phyloP scores from a whole-genome alignment of 2,888 invertebrate genomes.

The Ophion costatus region DNA sequence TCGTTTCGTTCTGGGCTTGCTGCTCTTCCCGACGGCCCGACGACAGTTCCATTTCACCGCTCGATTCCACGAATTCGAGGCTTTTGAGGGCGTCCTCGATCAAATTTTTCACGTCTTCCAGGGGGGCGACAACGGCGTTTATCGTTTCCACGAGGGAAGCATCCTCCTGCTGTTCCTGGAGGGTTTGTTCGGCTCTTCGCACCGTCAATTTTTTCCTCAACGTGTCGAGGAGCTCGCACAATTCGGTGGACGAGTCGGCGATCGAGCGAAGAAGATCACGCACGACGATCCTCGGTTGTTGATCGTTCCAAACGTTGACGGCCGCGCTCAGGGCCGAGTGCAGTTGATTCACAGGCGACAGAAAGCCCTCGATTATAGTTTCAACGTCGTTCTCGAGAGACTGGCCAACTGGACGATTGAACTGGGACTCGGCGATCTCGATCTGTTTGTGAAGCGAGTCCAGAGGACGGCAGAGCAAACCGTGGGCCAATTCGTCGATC shows the following conservation, averaged over 20 bases:
- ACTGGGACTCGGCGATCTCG: slow-evolving; percentile 74
- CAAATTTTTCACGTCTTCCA: slow-evolving; percentile 74
- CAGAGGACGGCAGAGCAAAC: slow-evolving; percentile 75
- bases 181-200: slow-evolving; percentile 67
- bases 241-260: slow-evolving; percentile 72
- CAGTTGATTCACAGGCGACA: slow-evolving; percentile 79
- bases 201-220: slow-evolving; percentile 74
- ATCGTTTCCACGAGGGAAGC: slow-evolving; percentile 79
- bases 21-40: neutral
- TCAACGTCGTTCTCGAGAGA: slow-evolving; percentile 77
- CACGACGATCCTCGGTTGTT: slow-evolving; percentile 52
- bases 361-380: slow-evolving; percentile 80
- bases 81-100: slow-evolving; percentile 64
- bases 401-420: slow-evolving; percentile 73
- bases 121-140: slow-evolving; percentile 75
- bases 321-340: slow-evolving; percentile 72
- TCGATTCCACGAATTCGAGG: slow-evolving; percentile 33
- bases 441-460: slow-evolving; percentile 79
- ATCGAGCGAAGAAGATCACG: slow-evolving; percentile 71
- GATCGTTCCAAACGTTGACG: slow-evolving; percentile 69
- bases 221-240: slow-evolving; percentile 72
- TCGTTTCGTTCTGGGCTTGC: slow-evolving; percentile 36
- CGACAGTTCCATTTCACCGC: neutral
- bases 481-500: slow-evolving; percentile 69
- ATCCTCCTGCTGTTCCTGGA: slow-evolving; percentile 70